Base-by-base conservation (phyloP, 2,113 vertebrate genomes). In the Amphiprion ocellaris region DNA sequence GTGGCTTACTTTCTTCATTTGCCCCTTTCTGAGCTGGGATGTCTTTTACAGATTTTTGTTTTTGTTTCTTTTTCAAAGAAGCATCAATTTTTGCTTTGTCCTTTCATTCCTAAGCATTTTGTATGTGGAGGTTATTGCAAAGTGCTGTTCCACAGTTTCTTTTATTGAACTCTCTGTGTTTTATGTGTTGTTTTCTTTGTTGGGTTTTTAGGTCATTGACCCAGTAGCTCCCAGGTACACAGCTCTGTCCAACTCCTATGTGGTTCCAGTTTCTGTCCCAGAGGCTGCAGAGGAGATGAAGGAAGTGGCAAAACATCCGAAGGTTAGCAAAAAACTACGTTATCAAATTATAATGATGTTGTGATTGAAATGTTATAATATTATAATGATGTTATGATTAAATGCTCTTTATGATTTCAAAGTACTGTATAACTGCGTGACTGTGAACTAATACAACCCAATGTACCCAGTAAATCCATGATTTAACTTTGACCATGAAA, bases 271-370 rank as follows among this genome's bases (percentile, higher is more conserved):
- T 77, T 93, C 93, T 1, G 21, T 99, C 72, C 91, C 96, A 17
- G 97, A 95, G 67, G 97, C 96, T 39, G 86, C 84, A 70, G 97
- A 97, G 89, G 96, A 97, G 70, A 94, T 96, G 95, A 98, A 96
- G 70, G 97, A 99, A 92, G 96, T 96, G 10, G 96, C 97, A 86
- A 99, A 96, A 79, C 98, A 99, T 86, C 98, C 98, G 1, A 99
- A 99, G 97, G 98, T 99, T 10, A 59, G 72, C 46, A 44, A 0
- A 14, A 14, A 12, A 12, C 26, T 26, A 21, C 21, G 21, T 21
- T 21, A 21, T 21, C 21, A 21, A 21, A 21, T 21, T 21, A 21
- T 21, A 21, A 21, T 21, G 21, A 21, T 21, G 21, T 21, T 21
- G 21, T 21, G 21, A 21, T 21, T 21, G 21, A 21, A 21, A 21